These are phyloP conservation scores for Leucania comma DNA, from an alignment of 2,888 invertebrate species.

Conservation along the genomic window DNA sequence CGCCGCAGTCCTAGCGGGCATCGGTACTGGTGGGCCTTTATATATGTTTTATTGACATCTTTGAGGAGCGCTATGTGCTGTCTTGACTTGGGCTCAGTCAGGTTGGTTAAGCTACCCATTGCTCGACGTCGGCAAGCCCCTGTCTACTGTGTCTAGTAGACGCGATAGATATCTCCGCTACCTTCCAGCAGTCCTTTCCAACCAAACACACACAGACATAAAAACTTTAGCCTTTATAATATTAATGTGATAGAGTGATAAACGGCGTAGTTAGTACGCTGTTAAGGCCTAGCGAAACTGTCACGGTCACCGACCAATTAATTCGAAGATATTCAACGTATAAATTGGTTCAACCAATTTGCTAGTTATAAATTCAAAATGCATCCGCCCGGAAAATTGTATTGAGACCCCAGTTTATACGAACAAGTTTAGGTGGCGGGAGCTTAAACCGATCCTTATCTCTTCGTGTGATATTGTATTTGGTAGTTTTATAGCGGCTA, in stretches of 20 bases:
- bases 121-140: no score
- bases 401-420: conserved; percentile 83
- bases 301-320: conserved; percentile 84
- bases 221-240: no score
- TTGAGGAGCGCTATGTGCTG: no score
- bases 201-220: no score
- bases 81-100: no score
- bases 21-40: no score
- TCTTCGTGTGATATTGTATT: conserved; percentile 71
- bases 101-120: no score
- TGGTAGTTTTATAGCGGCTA: conserved; percentile 76
- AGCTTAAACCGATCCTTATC: conserved; percentile 61
- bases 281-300: conserved; percentile 70
- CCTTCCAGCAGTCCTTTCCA: no score
- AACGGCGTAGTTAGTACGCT: conserved; percentile 62
- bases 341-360: conserved; percentile 88
- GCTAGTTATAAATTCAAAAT: conserved; percentile 90
- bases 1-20: no score
- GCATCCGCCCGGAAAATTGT: conserved; percentile 89
- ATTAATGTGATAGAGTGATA: conserved; percentile 7
- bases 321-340: conserved; percentile 88
- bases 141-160: no score
- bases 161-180: no score
- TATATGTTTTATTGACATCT: no score
- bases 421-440: conserved; percentile 70